Conservation (phyloP, 2,797 vertebrate genomes). For the Anguilla megastoma region DNA sequence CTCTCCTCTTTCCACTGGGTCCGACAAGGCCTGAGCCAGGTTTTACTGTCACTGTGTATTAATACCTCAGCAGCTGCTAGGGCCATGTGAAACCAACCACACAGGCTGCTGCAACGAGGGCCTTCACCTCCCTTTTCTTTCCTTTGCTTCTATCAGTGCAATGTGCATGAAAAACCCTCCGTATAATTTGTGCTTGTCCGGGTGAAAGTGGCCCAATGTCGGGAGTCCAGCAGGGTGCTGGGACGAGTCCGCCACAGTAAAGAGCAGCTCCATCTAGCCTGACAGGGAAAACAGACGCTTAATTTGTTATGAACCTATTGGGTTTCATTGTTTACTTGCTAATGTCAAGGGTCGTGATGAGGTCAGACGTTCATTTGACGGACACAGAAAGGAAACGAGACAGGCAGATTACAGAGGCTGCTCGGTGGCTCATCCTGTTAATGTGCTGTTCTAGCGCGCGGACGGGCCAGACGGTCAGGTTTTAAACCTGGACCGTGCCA, state of each 20-base stretch:
- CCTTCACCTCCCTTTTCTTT: background rate
- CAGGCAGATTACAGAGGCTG: background rate
- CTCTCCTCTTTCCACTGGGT: background rate
- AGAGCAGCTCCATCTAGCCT: background rate
- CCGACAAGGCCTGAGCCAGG: slow-evolving; percentile 13
- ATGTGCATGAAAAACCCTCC: background rate
- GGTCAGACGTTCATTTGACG: background rate
- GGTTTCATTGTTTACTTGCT: background rate
- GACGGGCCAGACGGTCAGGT: background rate
- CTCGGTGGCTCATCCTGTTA: background rate
- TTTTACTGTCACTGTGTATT: slow-evolving; percentile 14
- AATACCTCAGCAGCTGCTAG: slow-evolving; percentile 16
- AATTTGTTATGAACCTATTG: background rate
- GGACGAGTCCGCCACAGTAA: background rate
- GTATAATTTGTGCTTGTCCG: background rate
- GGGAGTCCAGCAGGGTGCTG: too few relatives aligned
- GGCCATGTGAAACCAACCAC: background rate
- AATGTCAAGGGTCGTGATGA: background rate
- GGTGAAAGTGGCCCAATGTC: background rate
- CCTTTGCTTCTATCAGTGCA: background rate
- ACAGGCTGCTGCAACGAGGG: background rate
- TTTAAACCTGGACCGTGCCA: background rate
- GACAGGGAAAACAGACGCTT: background rate
- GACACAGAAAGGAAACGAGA: background rate
- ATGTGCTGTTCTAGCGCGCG: background rate